A percentile compares a stretch with the other conserved stretches of the same genome.
Evolutionary conservation across 2,113 vertebrate genomes (phyloP).

Genomic region (Callipepla californica): DNA sequence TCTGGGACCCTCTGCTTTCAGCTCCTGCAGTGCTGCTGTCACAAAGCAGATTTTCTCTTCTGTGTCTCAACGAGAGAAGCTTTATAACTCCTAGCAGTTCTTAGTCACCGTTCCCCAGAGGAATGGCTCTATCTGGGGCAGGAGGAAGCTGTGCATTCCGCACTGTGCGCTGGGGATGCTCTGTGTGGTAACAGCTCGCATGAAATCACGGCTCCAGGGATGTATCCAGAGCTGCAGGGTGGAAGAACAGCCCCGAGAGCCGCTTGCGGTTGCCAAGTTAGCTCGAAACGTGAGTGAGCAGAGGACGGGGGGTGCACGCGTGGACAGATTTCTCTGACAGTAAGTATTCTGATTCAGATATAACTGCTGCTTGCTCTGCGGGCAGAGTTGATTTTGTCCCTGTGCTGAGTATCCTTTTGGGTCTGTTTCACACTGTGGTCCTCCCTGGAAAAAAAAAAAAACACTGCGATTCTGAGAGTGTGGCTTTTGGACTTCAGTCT

Average conservation of each 20-base stretch:
- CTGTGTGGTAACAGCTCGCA: background rate
- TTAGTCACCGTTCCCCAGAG: background rate
- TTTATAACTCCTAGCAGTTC: slow-evolving; percentile 40
- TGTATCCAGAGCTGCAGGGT: background rate
- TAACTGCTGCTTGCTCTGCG: background rate
- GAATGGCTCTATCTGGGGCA: slow-evolving; percentile 59
- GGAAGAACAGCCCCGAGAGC: background rate
- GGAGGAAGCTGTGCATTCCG: background rate
- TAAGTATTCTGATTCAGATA: slow-evolving; percentile 8
- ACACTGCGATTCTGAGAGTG: background rate
- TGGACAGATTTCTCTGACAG: slow-evolving; percentile 23
- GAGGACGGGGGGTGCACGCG: background rate
- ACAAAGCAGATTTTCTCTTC: slow-evolving; percentile 60
- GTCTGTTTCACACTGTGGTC: background rate
- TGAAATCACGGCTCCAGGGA: background rate
- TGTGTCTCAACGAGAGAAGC: background rate
- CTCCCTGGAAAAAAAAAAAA: background rate
- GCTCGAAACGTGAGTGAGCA: too few relatives aligned
- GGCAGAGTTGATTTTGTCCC: background rate
- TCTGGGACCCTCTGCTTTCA: background rate
- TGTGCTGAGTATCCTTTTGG: background rate
- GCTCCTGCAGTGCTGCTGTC: background rate
- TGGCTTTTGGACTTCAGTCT: background rate
- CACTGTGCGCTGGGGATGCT: background rate
- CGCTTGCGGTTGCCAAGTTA: background rate